Evolutionary conservation across 2,113 vertebrate species (phyloP).

Genomic region (Colaptes auratus): DNA sequence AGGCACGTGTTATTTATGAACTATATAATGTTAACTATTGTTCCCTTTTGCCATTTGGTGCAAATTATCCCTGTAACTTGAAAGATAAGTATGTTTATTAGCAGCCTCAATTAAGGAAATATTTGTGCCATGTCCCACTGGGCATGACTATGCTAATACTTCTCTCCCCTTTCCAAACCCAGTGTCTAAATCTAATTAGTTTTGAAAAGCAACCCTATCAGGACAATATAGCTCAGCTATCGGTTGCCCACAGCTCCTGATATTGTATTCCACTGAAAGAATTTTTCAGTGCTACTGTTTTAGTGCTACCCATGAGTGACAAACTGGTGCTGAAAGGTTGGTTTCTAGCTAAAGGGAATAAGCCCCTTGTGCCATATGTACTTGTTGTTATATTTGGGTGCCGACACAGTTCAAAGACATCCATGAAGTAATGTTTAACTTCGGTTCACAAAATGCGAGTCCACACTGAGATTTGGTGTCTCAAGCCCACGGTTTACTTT

Average conservation of each 20-base stretch:
- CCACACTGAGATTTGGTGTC: not conserved
- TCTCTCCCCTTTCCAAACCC: conserved; percentile 27
- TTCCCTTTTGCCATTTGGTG: not conserved
- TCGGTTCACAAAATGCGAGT: not conserved
- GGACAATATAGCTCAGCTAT: not conserved
- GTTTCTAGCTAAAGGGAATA: not conserved
- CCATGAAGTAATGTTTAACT: not conserved
- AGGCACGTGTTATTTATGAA: rapidly evolving
- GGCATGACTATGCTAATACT: conserved; percentile 43
- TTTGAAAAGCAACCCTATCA: conserved; percentile 38
- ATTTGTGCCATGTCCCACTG: conserved; percentile 30
- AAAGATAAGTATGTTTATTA: conserved; percentile 52
- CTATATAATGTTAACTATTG: rapidly evolving
- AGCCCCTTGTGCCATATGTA: not conserved
- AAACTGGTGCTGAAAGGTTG: not conserved
- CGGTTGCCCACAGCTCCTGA: conserved; percentile 41
- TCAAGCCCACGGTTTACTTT: not conserved
- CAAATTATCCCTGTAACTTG: not conserved
- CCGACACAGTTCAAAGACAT: not conserved
- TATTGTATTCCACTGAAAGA: conserved; percentile 7
- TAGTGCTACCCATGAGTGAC: not conserved
- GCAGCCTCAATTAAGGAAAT: conserved; percentile 21
- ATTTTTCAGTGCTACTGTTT: not conserved
- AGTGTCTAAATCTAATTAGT: conserved; percentile 24
- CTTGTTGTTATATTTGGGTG: not conserved